Conservation (phyloP, 2,888 invertebrate species). For the Heteromyza rotundicornis region DNA sequence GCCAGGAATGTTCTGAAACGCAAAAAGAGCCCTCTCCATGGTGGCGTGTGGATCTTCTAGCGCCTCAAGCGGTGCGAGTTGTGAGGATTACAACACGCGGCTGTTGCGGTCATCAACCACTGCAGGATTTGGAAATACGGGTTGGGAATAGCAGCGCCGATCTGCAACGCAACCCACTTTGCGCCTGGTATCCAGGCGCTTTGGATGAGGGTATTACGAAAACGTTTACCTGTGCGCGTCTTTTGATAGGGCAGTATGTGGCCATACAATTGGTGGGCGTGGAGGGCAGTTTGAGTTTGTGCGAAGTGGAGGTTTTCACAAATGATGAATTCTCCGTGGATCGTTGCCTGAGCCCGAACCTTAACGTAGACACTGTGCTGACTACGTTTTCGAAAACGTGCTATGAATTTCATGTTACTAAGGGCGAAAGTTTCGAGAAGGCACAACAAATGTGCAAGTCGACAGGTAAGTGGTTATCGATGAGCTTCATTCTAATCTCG, state of each 20-base stretch:
- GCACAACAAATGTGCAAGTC: slow-evolving; percentile 78
- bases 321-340: slow-evolving; percentile 90
- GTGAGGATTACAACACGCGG: slow-evolving; percentile 80
- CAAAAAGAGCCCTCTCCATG: slow-evolving; percentile 89
- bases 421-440: slow-evolving; percentile 82
- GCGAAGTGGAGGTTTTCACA: slow-evolving; percentile 91
- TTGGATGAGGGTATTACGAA: slow-evolving; percentile 93
- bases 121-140: slow-evolving; percentile 86
- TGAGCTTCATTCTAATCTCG: too few species aligned
- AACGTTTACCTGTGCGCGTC: slow-evolving; percentile 85
- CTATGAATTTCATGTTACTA: slow-evolving; percentile 84
- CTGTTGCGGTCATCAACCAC: slow-evolving; percentile 79
- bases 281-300: slow-evolving; percentile 86
- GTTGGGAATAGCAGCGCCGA: slow-evolving; percentile 91
- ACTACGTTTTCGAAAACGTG: slow-evolving; percentile 86
- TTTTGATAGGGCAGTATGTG: slow-evolving; percentile 84
- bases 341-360: slow-evolving; percentile 76
- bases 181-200: slow-evolving; percentile 93
- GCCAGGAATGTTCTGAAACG: slow-evolving; percentile 87
- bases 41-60: slow-evolving; percentile 89
- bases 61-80: slow-evolving; percentile 83
- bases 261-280: slow-evolving; percentile 89
- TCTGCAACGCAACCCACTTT: slow-evolving; percentile 85
- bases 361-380: slow-evolving; percentile 80
- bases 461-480: slow-evolving; percentile 63